phyloP scores from a whole-genome alignment of 2,797 vertebrate species.

The Alca torda region DNA sequence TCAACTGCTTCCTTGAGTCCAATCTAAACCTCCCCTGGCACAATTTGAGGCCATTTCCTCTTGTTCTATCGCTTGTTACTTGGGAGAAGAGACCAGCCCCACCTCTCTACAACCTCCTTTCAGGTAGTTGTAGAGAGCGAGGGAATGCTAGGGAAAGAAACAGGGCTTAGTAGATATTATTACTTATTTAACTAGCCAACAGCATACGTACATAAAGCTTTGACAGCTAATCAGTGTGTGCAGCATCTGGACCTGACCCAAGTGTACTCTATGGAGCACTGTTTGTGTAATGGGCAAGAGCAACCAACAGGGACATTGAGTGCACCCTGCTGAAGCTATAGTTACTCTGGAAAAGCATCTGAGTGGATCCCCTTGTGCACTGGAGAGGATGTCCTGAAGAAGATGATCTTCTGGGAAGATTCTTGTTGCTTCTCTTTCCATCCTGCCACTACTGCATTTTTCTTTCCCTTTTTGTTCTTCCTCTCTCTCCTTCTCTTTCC shows the following conservation, averaged over 20 bases:
- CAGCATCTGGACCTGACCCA: neutral
- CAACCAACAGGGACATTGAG: neutral
- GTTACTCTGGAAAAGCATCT: neutral
- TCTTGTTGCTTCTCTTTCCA: neutral
- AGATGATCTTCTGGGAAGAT: neutral
- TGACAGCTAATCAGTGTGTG: neutral
- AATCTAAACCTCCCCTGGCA: too few species aligned
- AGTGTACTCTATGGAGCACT: neutral
- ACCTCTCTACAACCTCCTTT: too few species aligned
- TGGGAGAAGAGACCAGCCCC: too few species aligned
- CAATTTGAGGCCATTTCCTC: too few species aligned
- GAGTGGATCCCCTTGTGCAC: too few species aligned
- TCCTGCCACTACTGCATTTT: neutral
- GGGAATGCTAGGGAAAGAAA: neutral
- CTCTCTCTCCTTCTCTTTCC: neutral
- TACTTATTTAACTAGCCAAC: neutral
- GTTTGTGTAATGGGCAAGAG: neutral
- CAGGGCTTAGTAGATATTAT: neutral
- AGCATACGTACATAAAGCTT: rapidly evolving
- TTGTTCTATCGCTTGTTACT: too few species aligned
- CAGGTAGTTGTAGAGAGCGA: too few species aligned
- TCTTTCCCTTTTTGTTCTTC: neutral
- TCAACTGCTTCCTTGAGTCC: too few species aligned
- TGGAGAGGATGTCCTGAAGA: neutral
- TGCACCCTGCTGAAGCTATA: neutral